These are phyloP conservation scores for Drosophila nigromelanica DNA, from an alignment of 1,140 invertebrate species.

Conservation along the genomic window DNA sequence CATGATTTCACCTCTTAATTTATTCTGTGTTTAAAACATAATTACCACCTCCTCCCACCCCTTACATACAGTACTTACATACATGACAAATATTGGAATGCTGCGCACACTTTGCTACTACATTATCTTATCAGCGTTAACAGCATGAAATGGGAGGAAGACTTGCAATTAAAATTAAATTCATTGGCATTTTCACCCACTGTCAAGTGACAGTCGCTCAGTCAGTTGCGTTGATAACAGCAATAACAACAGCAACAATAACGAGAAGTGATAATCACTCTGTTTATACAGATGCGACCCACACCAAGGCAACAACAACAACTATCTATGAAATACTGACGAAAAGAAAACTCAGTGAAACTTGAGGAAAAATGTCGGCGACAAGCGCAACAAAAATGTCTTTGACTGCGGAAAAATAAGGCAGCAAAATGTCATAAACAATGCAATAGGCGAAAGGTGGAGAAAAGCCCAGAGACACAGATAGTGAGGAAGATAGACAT, in stretches of 20 bases:
- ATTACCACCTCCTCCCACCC: too few relatives aligned
- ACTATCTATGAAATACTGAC: slow-evolving; percentile 25
- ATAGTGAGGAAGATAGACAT: background rate
- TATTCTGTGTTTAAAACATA: too few relatives aligned
- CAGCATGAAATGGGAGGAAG: background rate
- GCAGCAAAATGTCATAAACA: slow-evolving; percentile 77
- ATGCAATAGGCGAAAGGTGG: slow-evolving; percentile 73
- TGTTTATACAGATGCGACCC: slow-evolving; percentile 55
- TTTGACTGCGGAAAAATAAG: slow-evolving; percentile 77
- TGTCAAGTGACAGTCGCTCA: slow-evolving; percentile 24
- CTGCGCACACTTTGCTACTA: background rate
- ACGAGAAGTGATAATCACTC: slow-evolving; percentile 54
- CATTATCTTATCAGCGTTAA: slow-evolving; percentile 18
- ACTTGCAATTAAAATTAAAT: slow-evolving; percentile 45
- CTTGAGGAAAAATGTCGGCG: slow-evolving; percentile 59
- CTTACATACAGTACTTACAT: too few relatives aligned
- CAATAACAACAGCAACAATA: background rate
- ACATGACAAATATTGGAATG: slow-evolving; percentile 8
- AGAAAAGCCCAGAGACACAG: slow-evolving; percentile 51
- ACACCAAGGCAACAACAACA: slow-evolving; percentile 34
- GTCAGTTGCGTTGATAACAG: slow-evolving; percentile 28
- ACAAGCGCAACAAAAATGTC: slow-evolving; percentile 67
- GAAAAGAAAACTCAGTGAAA: slow-evolving; percentile 76
- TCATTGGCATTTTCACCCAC: slow-evolving; percentile 59
- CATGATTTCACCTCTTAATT: too few relatives aligned